These are phyloP conservation scores for Leptoteleia sp. DNA, from an alignment of 1,140 invertebrate genomes.

Conservation along the genomic window DNA sequence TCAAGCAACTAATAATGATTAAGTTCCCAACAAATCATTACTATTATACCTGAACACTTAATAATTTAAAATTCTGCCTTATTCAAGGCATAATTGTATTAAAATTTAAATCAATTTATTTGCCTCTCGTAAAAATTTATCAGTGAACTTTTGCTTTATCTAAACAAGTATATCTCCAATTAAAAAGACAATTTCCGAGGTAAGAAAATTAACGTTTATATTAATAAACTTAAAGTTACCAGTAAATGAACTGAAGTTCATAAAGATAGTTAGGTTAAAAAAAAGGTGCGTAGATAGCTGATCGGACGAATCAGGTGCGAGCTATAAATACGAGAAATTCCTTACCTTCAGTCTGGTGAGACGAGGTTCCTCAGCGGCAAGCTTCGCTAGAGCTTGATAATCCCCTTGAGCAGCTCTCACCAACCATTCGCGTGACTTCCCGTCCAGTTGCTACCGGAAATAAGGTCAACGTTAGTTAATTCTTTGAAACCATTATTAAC, in stretches of 20 bases:
- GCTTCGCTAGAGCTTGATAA: conserved; percentile 90
- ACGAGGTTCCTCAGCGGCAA: conserved; percentile 90
- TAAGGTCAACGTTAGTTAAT: conserved; percentile 64
- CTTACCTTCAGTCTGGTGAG: conserved; percentile 91
- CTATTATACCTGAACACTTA: no score
- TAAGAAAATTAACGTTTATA: conserved; percentile 36
- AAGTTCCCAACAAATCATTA: no score
- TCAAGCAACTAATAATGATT: no score
- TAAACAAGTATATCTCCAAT: no score
- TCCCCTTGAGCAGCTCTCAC: conserved; percentile 90
- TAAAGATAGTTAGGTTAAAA: no score
- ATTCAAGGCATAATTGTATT: no score
- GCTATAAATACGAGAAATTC: conserved; percentile 52
- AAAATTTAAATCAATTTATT: no score
- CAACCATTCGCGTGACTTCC: conserved; percentile 91
- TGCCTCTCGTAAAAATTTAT: no score
- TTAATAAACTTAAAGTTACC: no score
- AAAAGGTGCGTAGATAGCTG: conserved; percentile 26
- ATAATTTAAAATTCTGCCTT: no score
- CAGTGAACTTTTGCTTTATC: no score
- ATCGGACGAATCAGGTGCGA: conserved; percentile 32
- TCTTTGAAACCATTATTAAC: conserved; percentile 59
- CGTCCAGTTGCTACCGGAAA: conserved; percentile 82
- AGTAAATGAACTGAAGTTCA: no score
- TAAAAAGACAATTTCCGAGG: conserved; percentile 24